A percentile compares a stretch with the other conserved stretches of the same genome.
Evolutionary conservation across 2,113 vertebrate species (phyloP).

Genomic region (Irena cyanogastra): DNA sequence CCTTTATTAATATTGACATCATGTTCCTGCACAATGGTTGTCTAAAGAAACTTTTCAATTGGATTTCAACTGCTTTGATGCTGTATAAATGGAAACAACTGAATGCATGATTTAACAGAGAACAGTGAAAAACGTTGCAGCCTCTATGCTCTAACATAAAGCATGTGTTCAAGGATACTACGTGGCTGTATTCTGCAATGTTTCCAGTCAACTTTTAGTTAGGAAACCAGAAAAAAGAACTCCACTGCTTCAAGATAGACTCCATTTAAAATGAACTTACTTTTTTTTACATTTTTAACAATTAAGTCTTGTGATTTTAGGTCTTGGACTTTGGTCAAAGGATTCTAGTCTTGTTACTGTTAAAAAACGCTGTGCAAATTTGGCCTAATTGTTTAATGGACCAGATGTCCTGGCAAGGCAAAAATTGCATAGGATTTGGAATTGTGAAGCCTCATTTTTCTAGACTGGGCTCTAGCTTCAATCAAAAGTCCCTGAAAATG

Average conservation of each 20-base stretch:
- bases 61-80: conserved; percentile 80
- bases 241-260: not conserved
- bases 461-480: not conserved
- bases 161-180: conserved; percentile 23
- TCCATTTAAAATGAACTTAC: not conserved
- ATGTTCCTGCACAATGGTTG: conserved; percentile 80
- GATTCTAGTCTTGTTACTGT: not conserved
- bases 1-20: conserved; percentile 87
- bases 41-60: conserved; percentile 84
- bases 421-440: not conserved
- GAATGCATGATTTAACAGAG: conserved; percentile 75
- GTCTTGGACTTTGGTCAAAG: not conserved
- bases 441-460: not conserved
- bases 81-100: conserved; percentile 79
- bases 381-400: not conserved
- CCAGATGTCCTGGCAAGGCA: not conserved
- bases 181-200: not conserved
- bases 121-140: conserved; percentile 61
- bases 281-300: not conserved
- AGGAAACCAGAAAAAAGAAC: not conserved
- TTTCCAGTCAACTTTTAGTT: not conserved
- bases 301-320: not conserved
- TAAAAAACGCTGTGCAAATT: not conserved
- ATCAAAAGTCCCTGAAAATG: not conserved
- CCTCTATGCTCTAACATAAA: conserved; percentile 39